Conservation (phyloP, 2,888 invertebrate genomes). For the Ormyrus rosae region DNA sequence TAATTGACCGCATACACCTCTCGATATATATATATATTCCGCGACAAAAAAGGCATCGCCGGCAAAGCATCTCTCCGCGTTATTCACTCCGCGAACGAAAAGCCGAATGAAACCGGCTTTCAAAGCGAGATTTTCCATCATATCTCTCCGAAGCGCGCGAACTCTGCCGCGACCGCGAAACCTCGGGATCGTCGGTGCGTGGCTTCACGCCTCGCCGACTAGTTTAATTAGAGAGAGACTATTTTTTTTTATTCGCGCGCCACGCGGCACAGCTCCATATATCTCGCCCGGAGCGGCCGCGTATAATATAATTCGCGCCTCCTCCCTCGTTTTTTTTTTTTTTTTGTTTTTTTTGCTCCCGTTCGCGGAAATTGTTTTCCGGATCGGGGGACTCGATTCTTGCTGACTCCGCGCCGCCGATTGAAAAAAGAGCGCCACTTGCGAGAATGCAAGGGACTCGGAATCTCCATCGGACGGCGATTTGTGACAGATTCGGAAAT, state of each 20-base stretch:
- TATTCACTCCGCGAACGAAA: conserved; percentile 18
- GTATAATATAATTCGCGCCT: background rate
- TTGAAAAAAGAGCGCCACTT: no score
- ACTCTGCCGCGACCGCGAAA: conserved; percentile 16
- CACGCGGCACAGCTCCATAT: background rate
- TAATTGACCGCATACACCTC: no score
- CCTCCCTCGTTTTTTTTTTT: conserved; percentile 5
- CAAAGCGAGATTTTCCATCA: no score
- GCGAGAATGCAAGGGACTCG: no score
- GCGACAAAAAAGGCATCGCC: no score
- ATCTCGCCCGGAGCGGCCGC: no score
- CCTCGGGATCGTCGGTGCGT: conserved; percentile 25
- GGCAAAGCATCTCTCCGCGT: no score
- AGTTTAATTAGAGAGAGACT: conserved; percentile 49
- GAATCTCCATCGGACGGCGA: no score
- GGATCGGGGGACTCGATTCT: no score
- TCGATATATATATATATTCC: no score
- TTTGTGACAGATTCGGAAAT: no score
- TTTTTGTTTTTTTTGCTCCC: background rate
- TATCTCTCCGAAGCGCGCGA: background rate
- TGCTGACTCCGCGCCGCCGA: no score
- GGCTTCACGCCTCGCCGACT: conserved; percentile 42
- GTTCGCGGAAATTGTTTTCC: background rate
- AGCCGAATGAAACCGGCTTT: conserved; percentile 12
- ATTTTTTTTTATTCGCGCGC: background rate